These are phyloP conservation scores for Semnornis frantzii DNA, from an alignment of 2,113 vertebrate genomes.

Conservation along the genomic window DNA sequence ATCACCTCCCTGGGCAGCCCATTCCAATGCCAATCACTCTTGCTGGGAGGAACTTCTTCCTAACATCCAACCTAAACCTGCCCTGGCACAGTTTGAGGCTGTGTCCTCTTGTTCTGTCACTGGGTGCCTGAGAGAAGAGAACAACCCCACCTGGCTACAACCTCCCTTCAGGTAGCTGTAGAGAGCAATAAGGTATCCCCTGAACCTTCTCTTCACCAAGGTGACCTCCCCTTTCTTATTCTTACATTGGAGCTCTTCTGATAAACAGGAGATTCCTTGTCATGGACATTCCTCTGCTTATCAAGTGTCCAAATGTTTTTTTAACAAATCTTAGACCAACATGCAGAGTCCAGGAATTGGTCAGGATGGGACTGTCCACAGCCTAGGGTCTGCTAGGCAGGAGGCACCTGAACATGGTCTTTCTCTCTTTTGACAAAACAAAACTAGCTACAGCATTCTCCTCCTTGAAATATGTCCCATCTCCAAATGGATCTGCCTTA, in stretches of 20 bases:
- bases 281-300: neutral
- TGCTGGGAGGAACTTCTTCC: too few species aligned
- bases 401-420: constrained; percentile 16
- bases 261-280: constrained; percentile 49
- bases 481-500: neutral
- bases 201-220: neutral
- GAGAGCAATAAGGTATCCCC: too few species aligned
- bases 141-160: too few species aligned
- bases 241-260: neutral
- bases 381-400: neutral
- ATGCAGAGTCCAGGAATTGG: neutral
- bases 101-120: too few species aligned
- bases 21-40: too few species aligned
- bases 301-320: constrained; percentile 42
- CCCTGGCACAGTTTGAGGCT: too few species aligned
- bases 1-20: too few species aligned
- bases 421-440: neutral
- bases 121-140: too few species aligned
- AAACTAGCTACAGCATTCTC: neutral
- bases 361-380: neutral
- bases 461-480: neutral
- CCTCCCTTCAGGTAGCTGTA: too few species aligned
- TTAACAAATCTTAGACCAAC: constrained; percentile 41
- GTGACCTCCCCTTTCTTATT: neutral
- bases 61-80: too few species aligned